These are phyloP conservation scores for Seira ritae DNA, from an alignment of 2,888 invertebrate species.

Conservation along the genomic window DNA sequence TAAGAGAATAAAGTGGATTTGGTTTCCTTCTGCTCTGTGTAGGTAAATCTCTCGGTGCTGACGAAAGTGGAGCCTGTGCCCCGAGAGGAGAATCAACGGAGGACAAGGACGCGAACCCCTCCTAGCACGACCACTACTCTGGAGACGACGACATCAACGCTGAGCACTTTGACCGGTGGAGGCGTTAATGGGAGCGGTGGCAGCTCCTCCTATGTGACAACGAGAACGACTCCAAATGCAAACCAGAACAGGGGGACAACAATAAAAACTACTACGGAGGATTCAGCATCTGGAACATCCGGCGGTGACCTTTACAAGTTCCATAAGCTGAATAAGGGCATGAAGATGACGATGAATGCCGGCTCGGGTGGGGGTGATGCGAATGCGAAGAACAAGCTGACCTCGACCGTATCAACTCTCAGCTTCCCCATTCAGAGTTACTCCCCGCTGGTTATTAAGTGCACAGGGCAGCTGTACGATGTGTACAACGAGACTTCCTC, in stretches of 20 bases:
- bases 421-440: constrained; percentile 57
- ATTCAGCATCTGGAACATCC: too few relatives aligned
- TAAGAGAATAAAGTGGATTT: too few relatives aligned
- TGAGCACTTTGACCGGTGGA: too few relatives aligned
- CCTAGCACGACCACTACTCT: not conserved
- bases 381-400: constrained; percentile 36
- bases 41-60: constrained; percentile 43
- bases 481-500: constrained; percentile 67
- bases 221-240: not conserved
- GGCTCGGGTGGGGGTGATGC: not conserved
- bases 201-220: not conserved
- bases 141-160: not conserved
- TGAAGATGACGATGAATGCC: constrained; percentile 10
- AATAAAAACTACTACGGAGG: too few relatives aligned
- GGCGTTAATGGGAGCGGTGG: too few relatives aligned
- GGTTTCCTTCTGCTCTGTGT: not conserved
- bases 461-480: constrained; percentile 66
- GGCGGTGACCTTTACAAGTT: not conserved
- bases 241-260: not conserved
- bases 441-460: constrained; percentile 66
- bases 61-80: constrained; percentile 20
- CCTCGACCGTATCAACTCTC: constrained; percentile 63
- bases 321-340: not conserved
- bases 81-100: not conserved
- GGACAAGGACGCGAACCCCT: not conserved